Base-by-base conservation (phyloP, 2,113 vertebrate species). In the Hemiprocne comata region DNA sequence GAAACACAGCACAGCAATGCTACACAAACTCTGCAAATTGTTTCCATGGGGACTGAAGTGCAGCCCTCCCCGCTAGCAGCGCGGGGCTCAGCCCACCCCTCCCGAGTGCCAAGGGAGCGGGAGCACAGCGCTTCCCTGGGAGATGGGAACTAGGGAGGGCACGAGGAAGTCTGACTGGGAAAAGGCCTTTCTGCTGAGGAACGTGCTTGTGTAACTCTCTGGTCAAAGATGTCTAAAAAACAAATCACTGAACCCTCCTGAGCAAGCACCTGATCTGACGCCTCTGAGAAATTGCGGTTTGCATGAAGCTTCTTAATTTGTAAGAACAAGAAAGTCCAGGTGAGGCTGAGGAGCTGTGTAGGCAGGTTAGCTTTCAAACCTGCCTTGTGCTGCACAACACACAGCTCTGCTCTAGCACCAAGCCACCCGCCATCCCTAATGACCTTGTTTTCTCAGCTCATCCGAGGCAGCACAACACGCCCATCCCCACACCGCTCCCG, bases 41-140 rank as follows among this genome's bases (percentile, higher is more conserved):
- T 97, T 97, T 97, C 97, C 97, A 97, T 95, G 96, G 95, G 95
- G 94, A 97, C 95, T 89, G 94, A 58, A 85, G 62, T 66, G 9
- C 85, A 93, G 93, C 78, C 81, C 89, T 91, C 79, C 34, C n/a
- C n/a, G n/a, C n/a, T n/a, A n/a, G n/a, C n/a, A n/a, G n/a, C n/a
- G n/a, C 13, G 2, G 57, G 85, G 70, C 81, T 66, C 65, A 83
- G 93, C 88, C 80, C 92, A 85, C 46, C 91, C 69, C 88, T 89
- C 90, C 23, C 1, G 93, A 96, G 91, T 84, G 87, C 87, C 88
- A 38, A 34, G 79, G 92, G 92, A 91, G 87, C 29, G 1, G 81
- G 85, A 91, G 69, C 34, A 7, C 51, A 76, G 76, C 28, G 0
- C 85, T 31, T 70, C 71, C 29, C 69, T 33, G 42, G 65, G 67